These are phyloP conservation scores for Petrocephalus schoutedeni DNA, from an alignment of 2,797 vertebrate species.

Conservation along the genomic window DNA sequence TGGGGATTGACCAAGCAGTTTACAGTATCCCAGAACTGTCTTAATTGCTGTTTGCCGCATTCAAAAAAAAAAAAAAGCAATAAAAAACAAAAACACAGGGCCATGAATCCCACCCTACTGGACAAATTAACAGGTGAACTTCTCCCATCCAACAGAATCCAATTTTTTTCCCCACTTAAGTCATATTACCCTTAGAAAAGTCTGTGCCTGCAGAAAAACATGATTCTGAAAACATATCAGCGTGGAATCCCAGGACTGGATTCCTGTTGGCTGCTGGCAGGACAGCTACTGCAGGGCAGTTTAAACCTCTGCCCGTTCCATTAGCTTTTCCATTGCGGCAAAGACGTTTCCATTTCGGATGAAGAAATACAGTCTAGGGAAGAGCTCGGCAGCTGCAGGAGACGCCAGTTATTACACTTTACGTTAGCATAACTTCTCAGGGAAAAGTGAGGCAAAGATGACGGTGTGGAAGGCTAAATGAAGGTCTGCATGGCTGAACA, in stretches of 20 bases:
- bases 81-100: neutral
- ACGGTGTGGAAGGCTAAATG: constrained; percentile 39
- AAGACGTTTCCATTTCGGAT: constrained; percentile 2
- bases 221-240: neutral
- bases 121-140: neutral
- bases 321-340: constrained; percentile 55
- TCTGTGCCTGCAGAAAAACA: neutral
- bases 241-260: constrained; percentile 20
- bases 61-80: neutral
- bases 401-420: constrained; percentile 53
- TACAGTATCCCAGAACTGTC: neutral
- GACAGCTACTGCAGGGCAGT: constrained; percentile 61
- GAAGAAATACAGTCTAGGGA: neutral
- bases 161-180: neutral
- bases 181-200: neutral
- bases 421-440: constrained; percentile 39
- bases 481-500: constrained; percentile 38
- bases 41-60: neutral
- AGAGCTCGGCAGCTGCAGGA: neutral
- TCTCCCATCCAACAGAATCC: neutral
- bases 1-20: neutral
- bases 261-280: constrained; percentile 55
- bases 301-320: constrained; percentile 60
- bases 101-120: neutral
- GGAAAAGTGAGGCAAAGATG: constrained; percentile 11